Evolutionary conservation across 2,888 invertebrate genomes (phyloP).

Genomic region (Chirona hameri): DNA sequence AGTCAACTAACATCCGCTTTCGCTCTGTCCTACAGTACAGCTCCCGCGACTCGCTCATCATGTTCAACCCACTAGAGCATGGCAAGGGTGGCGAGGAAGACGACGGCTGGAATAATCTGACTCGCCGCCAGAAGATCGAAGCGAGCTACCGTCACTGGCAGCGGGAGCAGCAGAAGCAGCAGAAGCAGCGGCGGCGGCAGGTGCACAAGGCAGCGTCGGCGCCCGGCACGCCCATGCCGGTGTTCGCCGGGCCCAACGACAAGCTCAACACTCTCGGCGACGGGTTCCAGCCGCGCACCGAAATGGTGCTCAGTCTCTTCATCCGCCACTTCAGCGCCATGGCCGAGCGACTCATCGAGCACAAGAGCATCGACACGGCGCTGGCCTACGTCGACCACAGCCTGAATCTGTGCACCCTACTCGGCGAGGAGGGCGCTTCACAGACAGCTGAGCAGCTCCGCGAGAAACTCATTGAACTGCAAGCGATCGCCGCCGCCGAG

Average conservation of each 20-base stretch:
- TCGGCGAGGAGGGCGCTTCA: not conserved
- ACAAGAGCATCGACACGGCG: not conserved
- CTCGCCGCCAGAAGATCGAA: not conserved
- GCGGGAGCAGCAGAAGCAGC: too few species aligned
- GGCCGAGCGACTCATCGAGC: not conserved
- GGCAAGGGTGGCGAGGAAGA: not conserved
- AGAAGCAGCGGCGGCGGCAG: not conserved
- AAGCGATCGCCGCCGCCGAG: not conserved
- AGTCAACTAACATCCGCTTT: not conserved
- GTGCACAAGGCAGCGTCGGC: not conserved
- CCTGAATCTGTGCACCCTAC: constrained; percentile 8
- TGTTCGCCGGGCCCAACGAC: not conserved
- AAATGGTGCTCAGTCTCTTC: not conserved
- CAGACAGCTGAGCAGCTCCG: not conserved
- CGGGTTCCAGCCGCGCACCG: not conserved
- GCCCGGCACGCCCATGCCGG: not conserved
- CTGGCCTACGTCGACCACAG: not conserved
- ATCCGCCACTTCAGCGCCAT: not conserved
- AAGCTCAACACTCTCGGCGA: not conserved
- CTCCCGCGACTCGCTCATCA: not conserved
- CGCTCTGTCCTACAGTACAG: not conserved
- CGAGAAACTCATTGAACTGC: too few species aligned
- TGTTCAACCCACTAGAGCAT: not conserved
- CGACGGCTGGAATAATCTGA: not conserved
- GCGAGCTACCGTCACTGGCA: not conserved